phyloP scores from a whole-genome alignment of 2,797 vertebrate species.

The Capromys pilorides region DNA sequence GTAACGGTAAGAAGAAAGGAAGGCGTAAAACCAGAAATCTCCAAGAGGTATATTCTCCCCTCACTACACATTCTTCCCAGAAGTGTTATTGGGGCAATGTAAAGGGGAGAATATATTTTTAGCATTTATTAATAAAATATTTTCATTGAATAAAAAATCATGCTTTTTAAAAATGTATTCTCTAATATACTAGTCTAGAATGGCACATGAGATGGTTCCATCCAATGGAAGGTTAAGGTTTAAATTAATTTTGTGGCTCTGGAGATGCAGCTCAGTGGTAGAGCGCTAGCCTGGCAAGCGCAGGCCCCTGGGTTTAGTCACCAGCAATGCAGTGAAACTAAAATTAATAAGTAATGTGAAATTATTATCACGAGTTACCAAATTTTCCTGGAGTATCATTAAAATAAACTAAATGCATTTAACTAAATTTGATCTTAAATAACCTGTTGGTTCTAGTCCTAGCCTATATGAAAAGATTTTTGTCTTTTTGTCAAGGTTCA shows the following conservation, averaged over 20 bases:
- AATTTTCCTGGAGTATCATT: not conserved
- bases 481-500: not conserved
- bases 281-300: not conserved
- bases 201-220: not conserved
- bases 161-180: not conserved
- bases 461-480: slow-evolving; percentile 15
- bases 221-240: not conserved
- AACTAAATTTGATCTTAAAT: slow-evolving; percentile 47
- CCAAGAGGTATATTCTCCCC: slow-evolving; percentile 65
- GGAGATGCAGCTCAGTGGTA: not conserved
- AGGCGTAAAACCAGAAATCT: slow-evolving; percentile 46
- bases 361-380: not conserved
- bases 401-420: slow-evolving; percentile 56
- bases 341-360: not conserved
- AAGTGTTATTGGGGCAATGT: slow-evolving; percentile 68
- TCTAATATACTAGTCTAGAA: not conserved
- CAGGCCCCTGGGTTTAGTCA: not conserved
- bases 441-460: slow-evolving; percentile 28
- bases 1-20: slow-evolving; percentile 90
- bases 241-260: not conserved
- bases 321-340: not conserved
- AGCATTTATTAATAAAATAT: slow-evolving; percentile 7
- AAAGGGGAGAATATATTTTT: slow-evolving; percentile 79
- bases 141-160: slow-evolving; percentile 22
- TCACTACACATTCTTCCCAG: slow-evolving; percentile 49